Evolutionary conservation across 2,888 invertebrate genomes (phyloP), one percentile per base, ranked within the genome.

Genomic region (Andrena flavipes): DNA sequence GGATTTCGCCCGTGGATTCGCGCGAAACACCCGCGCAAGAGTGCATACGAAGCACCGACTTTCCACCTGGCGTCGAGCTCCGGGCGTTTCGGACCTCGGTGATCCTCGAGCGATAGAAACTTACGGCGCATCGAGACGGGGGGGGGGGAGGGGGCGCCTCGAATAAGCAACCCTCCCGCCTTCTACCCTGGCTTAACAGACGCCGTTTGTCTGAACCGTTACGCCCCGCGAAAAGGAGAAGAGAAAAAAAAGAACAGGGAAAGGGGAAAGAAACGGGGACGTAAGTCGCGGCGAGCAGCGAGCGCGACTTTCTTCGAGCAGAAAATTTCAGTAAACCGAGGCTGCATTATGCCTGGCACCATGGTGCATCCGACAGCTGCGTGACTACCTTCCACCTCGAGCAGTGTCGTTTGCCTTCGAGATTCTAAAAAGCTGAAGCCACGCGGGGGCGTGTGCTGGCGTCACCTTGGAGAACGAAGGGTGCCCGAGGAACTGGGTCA

Each of bases 361-460:
- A 75, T 75, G 71, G 73, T 75, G 85, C 68, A 69, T 49, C 64
- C 64, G 71, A 65, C 84, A 81, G 73, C 68, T 67, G 72, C 65
- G 64, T 63, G 63, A 63, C 65, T 70, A 83, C 23, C n/a, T 68
- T 70, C 75, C 64, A 67, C 70, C 71, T 59, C 62, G 64, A 72
- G 49, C 75, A 54, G n/a, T 48, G 48, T 75, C 72, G 83, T 85
- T 85, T 82, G 72, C 60, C 69, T 75, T 69, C 67, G 16, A 33
- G 26, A 62, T 71, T 48, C n/a, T 73, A 76, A 84, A 85, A 60
- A 77, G 33, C 23, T 63, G 51, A 49, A 33, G 7, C 16, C 33
- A 65, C 51, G 62, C 16, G 20, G 29, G 29, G 59, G 67, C 33
- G 54, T 35, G n/a, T 65, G 56, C 54, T 51, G 42, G 48, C 51